These are phyloP conservation scores for Morpho helenor DNA, from an alignment of 2,888 invertebrate genomes.

Conservation along the genomic window DNA sequence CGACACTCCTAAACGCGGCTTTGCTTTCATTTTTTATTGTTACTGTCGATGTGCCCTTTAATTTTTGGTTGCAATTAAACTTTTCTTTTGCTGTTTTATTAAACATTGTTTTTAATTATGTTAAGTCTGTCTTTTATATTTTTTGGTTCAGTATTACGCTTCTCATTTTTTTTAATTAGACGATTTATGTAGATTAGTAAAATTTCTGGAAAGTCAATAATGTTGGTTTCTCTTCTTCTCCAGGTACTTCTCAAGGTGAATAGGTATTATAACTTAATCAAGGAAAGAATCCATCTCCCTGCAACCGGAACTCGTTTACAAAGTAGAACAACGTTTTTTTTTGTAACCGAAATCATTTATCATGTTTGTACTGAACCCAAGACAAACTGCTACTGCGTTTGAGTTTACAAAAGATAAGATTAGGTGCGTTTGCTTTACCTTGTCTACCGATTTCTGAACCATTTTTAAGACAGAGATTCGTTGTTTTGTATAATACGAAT, in stretches of 20 bases:
- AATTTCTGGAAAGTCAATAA: conserved; percentile 38
- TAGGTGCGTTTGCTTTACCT: conserved; percentile 71
- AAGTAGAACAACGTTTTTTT: conserved; percentile 72
- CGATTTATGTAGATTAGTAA: conserved; percentile 17
- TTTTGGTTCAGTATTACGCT: conserved; percentile 18
- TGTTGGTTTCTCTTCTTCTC: conserved; percentile 71
- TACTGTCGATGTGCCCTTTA: conserved; percentile 74
- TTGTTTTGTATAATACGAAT: conserved; percentile 60
- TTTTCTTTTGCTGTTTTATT: conserved; percentile 63
- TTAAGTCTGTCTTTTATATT: conserved; percentile 33
- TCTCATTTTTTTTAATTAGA: conserved; percentile 21
- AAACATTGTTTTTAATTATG: conserved; percentile 68
- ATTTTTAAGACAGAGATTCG: conserved; percentile 70
- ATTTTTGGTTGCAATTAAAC: conserved; percentile 75
- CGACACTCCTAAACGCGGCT: conserved; percentile 76
- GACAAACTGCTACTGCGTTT: conserved; percentile 78
- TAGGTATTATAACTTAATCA: conserved; percentile 73
- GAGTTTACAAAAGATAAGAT: conserved; percentile 76
- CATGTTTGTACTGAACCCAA: conserved; percentile 74
- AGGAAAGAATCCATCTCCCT: conserved; percentile 64
- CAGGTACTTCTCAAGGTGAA: conserved; percentile 79
- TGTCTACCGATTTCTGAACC: conserved; percentile 68
- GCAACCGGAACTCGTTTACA: conserved; percentile 72
- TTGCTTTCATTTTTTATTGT: conserved; percentile 78
- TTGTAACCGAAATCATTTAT: conserved; percentile 75